Conservation (phyloP, 2,888 invertebrate genomes). For the Orgyia antiqua region DNA sequence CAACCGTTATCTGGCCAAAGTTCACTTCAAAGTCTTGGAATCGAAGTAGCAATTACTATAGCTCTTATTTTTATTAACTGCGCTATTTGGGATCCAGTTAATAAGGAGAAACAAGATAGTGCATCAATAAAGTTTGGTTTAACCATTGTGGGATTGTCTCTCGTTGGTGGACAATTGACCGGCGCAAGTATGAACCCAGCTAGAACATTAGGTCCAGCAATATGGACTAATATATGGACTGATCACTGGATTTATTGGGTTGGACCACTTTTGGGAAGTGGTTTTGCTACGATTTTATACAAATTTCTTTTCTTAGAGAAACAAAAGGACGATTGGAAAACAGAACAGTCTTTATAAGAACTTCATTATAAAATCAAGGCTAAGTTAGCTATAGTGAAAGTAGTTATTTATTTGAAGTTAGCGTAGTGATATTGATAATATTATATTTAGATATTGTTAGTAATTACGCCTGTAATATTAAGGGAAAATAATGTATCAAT, state of each 20-base stretch:
- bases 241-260: conserved; percentile 86
- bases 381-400: no score
- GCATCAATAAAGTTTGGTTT: conserved; percentile 83
- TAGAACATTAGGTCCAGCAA: conserved; percentile 83
- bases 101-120: conserved; percentile 81
- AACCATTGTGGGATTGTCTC: conserved; percentile 80
- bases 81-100: conserved; percentile 85
- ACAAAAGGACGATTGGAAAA: conserved; percentile 2
- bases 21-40: conserved; percentile 72
- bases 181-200: conserved; percentile 86
- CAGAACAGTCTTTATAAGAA: no score
- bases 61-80: conserved; percentile 82
- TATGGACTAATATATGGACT: conserved; percentile 82
- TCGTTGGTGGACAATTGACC: conserved; percentile 83
- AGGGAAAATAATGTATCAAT: no score
- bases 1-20: conserved; percentile 67
- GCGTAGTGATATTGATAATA: no score
- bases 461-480: no score
- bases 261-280: conserved; percentile 72
- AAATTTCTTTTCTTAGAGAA: conserved; percentile 41
- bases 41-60: conserved; percentile 81
- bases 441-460: no score
- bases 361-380: no score
- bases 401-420: no score
- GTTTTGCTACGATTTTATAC: conserved; percentile 44